Evolutionary conservation across 2,113 vertebrate species (phyloP).

Genomic region (Microcebus tavaratra): DNA sequence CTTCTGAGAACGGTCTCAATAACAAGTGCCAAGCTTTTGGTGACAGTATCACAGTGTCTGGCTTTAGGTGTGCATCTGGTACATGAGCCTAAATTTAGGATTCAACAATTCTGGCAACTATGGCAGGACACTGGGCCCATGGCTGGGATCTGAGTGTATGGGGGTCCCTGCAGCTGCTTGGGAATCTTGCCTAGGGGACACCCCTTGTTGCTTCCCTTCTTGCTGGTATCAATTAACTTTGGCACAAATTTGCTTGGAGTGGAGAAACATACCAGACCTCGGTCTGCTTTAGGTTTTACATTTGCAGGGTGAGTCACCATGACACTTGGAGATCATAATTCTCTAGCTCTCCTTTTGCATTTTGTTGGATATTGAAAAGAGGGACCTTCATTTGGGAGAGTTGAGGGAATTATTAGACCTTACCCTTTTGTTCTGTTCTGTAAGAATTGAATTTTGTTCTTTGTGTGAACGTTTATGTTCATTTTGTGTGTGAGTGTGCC

Average conservation of each 20-base stretch:
- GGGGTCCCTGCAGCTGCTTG: no score
- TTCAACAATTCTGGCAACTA: neutral
- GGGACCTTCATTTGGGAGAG: no score
- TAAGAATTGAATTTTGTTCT: neutral
- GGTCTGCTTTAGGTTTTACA: neutral
- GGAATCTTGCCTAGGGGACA: neutral
- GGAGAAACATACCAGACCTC: neutral
- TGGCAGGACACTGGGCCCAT: neutral
- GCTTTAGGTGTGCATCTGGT: no score
- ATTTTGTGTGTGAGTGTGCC: neutral
- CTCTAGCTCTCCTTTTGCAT: neutral
- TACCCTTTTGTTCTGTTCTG: neutral
- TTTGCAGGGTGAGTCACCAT: neutral
- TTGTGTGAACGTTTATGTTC: neutral
- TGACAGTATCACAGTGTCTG: no score
- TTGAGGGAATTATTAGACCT: neutral
- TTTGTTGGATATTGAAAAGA: neutral
- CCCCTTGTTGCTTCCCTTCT: neutral
- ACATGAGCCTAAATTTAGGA: no score
- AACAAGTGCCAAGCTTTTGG: no score
- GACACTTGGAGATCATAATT: neutral
- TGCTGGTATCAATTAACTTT: neutral
- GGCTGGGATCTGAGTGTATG: neutral
- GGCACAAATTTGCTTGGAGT: neutral
- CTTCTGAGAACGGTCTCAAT: no score